phyloP scores from a whole-genome alignment of 2,113 vertebrate genomes.

The Bufo gargarizans region DNA sequence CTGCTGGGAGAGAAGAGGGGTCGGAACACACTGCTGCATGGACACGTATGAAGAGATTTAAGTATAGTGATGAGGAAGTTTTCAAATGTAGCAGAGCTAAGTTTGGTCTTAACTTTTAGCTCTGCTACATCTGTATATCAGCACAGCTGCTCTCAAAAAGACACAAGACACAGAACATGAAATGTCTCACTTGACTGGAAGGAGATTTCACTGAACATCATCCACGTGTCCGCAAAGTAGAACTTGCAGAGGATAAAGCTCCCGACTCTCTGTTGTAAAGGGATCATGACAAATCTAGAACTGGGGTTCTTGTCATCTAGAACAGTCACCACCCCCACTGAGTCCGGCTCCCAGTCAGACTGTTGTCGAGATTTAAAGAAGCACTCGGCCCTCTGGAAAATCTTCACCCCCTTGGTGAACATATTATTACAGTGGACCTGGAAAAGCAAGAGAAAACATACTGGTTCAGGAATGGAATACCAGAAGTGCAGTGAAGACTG shows the following conservation, averaged over 20 bases:
- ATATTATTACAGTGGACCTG: constrained; percentile 94
- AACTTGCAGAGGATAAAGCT: constrained; percentile 84
- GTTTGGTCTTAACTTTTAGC: not conserved
- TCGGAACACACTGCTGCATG: not conserved
- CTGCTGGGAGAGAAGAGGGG: not conserved
- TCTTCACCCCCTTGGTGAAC: constrained; percentile 87
- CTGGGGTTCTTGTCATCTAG: constrained; percentile 90
- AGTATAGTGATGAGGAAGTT: not conserved
- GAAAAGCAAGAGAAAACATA: not conserved
- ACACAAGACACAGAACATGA: not conserved
- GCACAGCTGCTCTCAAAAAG: not conserved
- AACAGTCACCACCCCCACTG: constrained; percentile 78
- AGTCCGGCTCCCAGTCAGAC: constrained; percentile 76
- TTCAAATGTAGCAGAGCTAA: not conserved
- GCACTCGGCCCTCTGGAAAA: constrained; percentile 85
- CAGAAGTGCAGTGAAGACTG: no score
- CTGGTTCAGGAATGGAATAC: not conserved
- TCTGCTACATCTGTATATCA: not conserved
- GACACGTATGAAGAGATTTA: not conserved
- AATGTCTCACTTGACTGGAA: constrained; percentile 81
- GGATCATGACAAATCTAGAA: constrained; percentile 84
- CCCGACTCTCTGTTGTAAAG: constrained; percentile 76
- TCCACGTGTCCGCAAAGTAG: constrained; percentile 85
- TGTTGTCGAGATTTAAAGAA: constrained; percentile 80
- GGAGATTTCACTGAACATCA: constrained; percentile 92